A percentile compares a stretch with the other conserved stretches of the same genome.
These are phyloP conservation scores for Ophion ventricosus DNA, from an alignment of 2,888 invertebrate species.

Conservation along the genomic window DNA sequence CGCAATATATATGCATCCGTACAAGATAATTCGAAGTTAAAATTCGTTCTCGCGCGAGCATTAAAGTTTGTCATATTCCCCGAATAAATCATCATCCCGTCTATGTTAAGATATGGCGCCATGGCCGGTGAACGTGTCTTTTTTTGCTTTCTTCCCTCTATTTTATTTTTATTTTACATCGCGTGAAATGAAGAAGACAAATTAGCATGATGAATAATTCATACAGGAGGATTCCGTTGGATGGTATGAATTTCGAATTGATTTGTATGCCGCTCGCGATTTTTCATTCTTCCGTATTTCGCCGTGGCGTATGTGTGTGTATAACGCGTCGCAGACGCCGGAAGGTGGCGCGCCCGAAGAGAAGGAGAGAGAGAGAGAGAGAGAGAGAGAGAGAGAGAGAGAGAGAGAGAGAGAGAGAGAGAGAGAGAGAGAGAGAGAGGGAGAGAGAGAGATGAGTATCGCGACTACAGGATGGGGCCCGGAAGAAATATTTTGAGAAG, in stretches of 20 bases:
- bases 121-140: not conserved
- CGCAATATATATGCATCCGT: slow-evolving; percentile 2
- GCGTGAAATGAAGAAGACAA: not conserved
- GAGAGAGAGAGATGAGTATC: no score
- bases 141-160: not conserved
- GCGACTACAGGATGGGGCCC: no score
- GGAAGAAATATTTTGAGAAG: no score
- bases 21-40: not conserved
- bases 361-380: no score
- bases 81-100: no score
- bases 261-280: slow-evolving; percentile 1
- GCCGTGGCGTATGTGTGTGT: no score
- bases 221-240: slow-evolving; percentile 22
- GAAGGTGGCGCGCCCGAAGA: no score
- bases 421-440: no score
- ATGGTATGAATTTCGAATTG: slow-evolving; percentile 21
- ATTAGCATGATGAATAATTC: slow-evolving; percentile 38
- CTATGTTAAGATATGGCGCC: not conserved
- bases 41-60: not conserved
- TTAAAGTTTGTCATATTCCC: not conserved
- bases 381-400: no score
- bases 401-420: no score
- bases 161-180: not conserved
- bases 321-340: no score
- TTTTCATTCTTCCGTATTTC: not conserved